Conservation (phyloP, 2,888 invertebrate species). For the Mythimna ferrago region DNA sequence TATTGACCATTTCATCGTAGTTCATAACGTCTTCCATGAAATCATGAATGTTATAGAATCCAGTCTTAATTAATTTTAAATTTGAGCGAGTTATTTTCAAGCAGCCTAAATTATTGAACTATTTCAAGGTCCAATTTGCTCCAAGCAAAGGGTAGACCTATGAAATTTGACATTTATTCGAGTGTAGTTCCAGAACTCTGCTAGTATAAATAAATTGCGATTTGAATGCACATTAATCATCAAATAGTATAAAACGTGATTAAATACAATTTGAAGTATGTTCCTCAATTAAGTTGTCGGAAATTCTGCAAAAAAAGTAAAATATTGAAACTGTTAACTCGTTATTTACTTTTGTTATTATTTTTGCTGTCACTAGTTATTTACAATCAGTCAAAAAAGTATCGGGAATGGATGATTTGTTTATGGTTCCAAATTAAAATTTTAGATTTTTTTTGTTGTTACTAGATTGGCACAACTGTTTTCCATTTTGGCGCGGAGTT, state of each 20-base stretch:
- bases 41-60: not conserved
- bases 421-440: too few relatives aligned
- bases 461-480: too few relatives aligned
- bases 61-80: too few relatives aligned
- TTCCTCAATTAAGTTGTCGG: conserved; percentile 25
- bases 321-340: conserved; percentile 3
- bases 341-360: not conserved
- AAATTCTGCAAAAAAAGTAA: not conserved
- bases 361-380: not conserved
- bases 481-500: too few relatives aligned
- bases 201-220: not conserved
- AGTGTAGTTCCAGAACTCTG: not conserved
- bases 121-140: not conserved
- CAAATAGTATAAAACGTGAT: conserved; percentile 12
- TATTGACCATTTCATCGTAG: not conserved
- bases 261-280: conserved; percentile 11
- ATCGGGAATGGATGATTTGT: too few relatives aligned
- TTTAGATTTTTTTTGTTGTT: too few relatives aligned
- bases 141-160: not conserved
- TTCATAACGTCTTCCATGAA: not conserved
- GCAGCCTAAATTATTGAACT: not conserved
- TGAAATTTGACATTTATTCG: not conserved
- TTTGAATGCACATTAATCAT: conserved; percentile 18
- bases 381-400: too few relatives aligned
- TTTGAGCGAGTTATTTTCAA: not conserved